Percentiles rank a stretch among this genome's conserved stretches.
Evolutionary conservation across 2,113 vertebrate species (phyloP).

Genomic region (Tamias sibiricus): DNA sequence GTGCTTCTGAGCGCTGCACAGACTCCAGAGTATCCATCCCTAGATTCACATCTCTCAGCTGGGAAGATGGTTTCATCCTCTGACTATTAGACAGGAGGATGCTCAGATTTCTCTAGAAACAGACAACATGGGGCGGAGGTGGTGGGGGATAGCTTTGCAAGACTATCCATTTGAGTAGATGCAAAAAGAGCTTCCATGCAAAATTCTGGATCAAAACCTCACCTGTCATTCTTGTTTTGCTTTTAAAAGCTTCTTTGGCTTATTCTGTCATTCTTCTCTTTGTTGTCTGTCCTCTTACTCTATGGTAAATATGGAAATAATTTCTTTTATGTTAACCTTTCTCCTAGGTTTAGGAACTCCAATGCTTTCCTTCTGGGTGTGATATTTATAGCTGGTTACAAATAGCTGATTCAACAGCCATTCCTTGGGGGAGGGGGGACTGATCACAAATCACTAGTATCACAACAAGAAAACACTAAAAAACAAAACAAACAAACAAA

Average conservation of each 20-base stretch:
- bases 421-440: background rate
- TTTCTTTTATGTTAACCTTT: background rate
- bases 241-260: background rate
- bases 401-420: background rate
- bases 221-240: background rate
- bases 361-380: background rate
- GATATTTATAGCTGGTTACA: background rate
- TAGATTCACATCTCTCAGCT: background rate
- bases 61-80: background rate
- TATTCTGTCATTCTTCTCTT: background rate
- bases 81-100: background rate
- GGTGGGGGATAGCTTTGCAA: background rate
- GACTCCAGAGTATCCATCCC: background rate
- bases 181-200: background rate
- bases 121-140: background rate
- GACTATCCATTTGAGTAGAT: background rate
- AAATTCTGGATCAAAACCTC: background rate
- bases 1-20: background rate
- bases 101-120: background rate
- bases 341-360: background rate
- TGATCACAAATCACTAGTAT: background rate
- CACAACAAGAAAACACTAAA: background rate
- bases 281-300: background rate
- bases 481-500: background rate
- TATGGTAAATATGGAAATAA: background rate